Evolutionary conservation across 2,797 vertebrate genomes (phyloP).

Genomic region (Harpagifer antarcticus): DNA sequence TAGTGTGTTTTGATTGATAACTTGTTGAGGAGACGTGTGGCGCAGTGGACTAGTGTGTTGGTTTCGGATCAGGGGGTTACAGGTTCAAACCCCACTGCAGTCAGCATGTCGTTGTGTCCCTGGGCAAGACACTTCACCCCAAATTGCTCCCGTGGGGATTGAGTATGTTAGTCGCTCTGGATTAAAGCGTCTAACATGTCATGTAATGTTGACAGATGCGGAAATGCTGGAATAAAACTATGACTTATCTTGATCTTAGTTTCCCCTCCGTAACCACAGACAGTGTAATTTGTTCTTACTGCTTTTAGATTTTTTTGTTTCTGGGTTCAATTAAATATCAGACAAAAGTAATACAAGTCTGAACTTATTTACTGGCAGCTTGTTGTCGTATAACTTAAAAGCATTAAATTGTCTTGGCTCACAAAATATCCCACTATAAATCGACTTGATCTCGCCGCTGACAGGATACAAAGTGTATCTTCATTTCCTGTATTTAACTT

Average conservation of each 20-base stretch:
- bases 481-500: conserved; percentile 44
- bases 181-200: too few species aligned
- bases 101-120: too few species aligned
- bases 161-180: too few species aligned
- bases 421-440: neutral
- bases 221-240: neutral
- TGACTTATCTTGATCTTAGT: neutral
- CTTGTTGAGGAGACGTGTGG: too few species aligned
- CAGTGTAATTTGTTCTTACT: neutral
- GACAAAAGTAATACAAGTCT: conserved; percentile 15
- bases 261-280: neutral
- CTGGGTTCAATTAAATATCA: conserved; percentile 28
- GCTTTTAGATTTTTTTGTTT: conserved; percentile 1
- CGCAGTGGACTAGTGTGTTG: too few species aligned
- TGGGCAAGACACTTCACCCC: too few species aligned
- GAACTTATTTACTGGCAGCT: conserved; percentile 1
- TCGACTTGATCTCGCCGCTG: conserved; percentile 14
- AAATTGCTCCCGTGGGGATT: too few species aligned
- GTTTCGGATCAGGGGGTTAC: too few species aligned
- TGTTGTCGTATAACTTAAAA: conserved; percentile 20
- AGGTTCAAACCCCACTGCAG: too few species aligned
- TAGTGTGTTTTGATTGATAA: neutral
- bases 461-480: conserved; percentile 25
- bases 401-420: neutral
- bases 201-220: neutral